These are phyloP conservation scores for Telmatochromis sp. DNA, from an alignment of 2,113 vertebrate species.

Conservation along the genomic window DNA sequence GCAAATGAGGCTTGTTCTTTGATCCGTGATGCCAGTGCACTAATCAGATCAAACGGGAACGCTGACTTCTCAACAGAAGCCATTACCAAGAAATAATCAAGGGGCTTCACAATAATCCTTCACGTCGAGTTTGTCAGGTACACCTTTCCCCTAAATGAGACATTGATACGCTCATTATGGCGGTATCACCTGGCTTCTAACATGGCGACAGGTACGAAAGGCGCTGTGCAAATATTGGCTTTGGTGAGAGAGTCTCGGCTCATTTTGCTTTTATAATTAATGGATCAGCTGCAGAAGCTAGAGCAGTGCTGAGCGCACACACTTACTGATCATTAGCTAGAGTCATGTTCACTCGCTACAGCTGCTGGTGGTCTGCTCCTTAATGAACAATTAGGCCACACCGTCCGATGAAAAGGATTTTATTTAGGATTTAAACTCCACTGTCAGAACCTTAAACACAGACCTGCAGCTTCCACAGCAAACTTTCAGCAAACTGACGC, in stretches of 20 bases:
- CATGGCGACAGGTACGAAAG: not conserved
- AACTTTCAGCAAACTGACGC: not conserved
- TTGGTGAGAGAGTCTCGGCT: not conserved
- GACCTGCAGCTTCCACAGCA: not conserved
- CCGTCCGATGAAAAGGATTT: not conserved
- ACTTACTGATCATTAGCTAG: not conserved
- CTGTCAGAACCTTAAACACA: not conserved
- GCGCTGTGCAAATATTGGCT: not conserved
- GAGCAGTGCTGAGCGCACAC: not conserved
- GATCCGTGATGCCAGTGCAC: conserved; percentile 11
- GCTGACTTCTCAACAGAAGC: not conserved
- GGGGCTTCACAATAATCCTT: not conserved
- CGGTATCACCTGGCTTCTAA: not conserved
- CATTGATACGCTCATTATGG: not conserved
- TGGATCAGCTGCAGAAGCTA: not conserved
- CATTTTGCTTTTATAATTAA: not conserved
- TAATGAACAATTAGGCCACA: not conserved
- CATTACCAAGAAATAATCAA: not conserved
- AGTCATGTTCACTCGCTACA: not conserved
- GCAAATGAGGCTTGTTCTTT: conserved; percentile 40
- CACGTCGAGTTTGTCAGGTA: conserved; percentile 5
- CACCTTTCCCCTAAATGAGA: not conserved
- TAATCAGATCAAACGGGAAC: conserved; percentile 39
- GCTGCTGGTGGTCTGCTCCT: not conserved
- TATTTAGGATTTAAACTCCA: not conserved